Evolutionary conservation across 1,140 invertebrate species (phyloP).

Genomic region (Helicoverpa zea): DNA sequence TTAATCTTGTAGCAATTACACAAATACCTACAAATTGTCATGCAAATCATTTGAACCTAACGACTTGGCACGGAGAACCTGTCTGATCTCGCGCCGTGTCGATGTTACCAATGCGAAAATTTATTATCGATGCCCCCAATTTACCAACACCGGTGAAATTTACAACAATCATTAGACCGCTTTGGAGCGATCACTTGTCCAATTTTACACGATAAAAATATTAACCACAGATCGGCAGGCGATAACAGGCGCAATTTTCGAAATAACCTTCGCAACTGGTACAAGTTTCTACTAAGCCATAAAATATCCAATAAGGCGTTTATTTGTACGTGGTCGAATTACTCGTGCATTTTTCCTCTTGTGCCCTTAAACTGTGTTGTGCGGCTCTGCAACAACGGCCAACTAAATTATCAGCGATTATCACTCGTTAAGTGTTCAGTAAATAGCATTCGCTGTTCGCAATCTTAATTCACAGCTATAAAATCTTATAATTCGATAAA

Average conservation of each 20-base stretch:
- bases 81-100: constrained; percentile 61
- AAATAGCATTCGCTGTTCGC: constrained; percentile 28
- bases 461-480: constrained; percentile 39
- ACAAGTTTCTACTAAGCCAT: constrained; percentile 26
- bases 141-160: constrained; percentile 62
- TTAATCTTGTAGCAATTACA: constrained; percentile 48
- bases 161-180: constrained; percentile 60
- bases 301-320: constrained; percentile 30
- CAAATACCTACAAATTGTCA: constrained; percentile 63
- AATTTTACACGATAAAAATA: constrained; percentile 51
- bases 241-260: constrained; percentile 46
- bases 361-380: constrained; percentile 34
- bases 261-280: constrained; percentile 38
- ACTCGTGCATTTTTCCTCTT: constrained; percentile 12
- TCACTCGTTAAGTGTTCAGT: constrained; percentile 20
- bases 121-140: constrained; percentile 71
- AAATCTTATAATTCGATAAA: constrained; percentile 40
- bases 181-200: constrained; percentile 40
- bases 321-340: constrained; percentile 37
- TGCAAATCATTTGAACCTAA: constrained; percentile 74
- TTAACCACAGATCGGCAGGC: constrained; percentile 24
- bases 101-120: constrained; percentile 69
- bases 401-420: constrained; percentile 47
- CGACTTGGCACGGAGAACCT: constrained; percentile 70
- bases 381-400: background rate